These are phyloP conservation scores for Acanthosoma haemorrhoidale DNA, from an alignment of 2,888 invertebrate species.

Conservation along the genomic window DNA sequence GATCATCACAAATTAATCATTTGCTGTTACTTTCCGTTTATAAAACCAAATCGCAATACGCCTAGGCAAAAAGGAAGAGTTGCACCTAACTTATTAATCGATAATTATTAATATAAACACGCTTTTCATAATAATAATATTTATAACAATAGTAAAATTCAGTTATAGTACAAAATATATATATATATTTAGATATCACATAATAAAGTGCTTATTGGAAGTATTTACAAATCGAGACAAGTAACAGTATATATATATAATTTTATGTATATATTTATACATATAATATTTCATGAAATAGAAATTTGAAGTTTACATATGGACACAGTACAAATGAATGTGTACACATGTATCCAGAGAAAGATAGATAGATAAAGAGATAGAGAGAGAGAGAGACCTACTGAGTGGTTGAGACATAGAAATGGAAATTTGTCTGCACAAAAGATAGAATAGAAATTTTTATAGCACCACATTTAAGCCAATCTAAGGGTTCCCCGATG, in stretches of 20 bases:
- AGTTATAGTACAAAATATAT: constrained; percentile 29
- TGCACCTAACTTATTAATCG: constrained; percentile 25
- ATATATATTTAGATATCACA: constrained; percentile 31
- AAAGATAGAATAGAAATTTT: constrained; percentile 15
- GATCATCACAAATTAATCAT: constrained; percentile 20
- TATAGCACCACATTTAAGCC: constrained; percentile 7
- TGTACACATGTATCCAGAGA: background rate
- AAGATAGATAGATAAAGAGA: background rate
- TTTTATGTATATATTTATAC: constrained; percentile 19
- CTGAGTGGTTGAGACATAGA: constrained; percentile 3
- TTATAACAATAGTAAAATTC: constrained; percentile 30
- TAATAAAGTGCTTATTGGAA: constrained; percentile 30
- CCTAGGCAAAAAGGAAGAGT: constrained; percentile 28
- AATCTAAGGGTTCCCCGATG: background rate
- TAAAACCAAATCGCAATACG: constrained; percentile 18
- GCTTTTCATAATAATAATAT: constrained; percentile 29
- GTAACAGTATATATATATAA: constrained; percentile 30
- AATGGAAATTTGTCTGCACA: background rate
- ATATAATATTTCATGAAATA: constrained; percentile 13
- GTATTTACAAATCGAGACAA: constrained; percentile 30
- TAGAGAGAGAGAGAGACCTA: constrained; percentile 10
- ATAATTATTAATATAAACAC: constrained; percentile 30
- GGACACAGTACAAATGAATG: too few species aligned
- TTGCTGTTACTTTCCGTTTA: constrained; percentile 17
- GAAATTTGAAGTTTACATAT: constrained; percentile 14